Conservation (phyloP, 2,113 vertebrate genomes). For the Rhodinocichla rosea region DNA sequence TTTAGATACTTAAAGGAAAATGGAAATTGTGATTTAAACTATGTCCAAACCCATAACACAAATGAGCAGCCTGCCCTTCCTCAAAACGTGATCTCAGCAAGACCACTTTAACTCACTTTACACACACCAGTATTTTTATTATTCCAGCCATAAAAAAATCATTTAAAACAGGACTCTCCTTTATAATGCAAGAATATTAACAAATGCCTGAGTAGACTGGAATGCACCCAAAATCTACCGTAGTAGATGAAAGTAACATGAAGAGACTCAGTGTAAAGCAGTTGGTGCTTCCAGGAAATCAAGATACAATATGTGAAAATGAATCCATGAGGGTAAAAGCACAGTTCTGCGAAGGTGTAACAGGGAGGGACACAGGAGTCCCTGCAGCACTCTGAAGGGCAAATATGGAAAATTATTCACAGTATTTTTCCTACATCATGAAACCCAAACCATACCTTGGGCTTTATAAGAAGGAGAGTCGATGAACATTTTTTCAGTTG, state of each 20-base stretch:
- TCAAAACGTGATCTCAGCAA: neutral
- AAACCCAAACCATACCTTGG: constrained; percentile 62
- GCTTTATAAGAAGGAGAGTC: constrained; percentile 14
- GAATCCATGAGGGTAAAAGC: neutral
- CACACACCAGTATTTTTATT: neutral
- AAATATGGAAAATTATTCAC: neutral
- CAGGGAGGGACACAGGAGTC: neutral
- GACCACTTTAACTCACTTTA: neutral
- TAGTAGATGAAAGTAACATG: neutral
- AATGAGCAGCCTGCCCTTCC: neutral
- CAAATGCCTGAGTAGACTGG: neutral
- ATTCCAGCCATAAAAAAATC: neutral
- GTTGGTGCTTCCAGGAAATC: neutral
- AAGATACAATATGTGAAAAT: neutral
- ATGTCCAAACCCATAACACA: neutral
- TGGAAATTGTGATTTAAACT: neutral
- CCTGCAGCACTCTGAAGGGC: neutral
- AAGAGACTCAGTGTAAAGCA: neutral
- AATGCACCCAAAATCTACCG: neutral
- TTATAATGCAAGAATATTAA: neutral
- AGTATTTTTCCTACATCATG: neutral
- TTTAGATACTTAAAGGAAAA: neutral
- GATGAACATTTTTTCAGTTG: constrained; percentile 24
- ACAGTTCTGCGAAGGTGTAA: neutral
- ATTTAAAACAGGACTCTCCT: neutral